A percentile compares a stretch with the other conserved stretches of the same genome.
Conservation (phyloP, 2,113 vertebrate genomes). For the Caracal caracal region DNA sequence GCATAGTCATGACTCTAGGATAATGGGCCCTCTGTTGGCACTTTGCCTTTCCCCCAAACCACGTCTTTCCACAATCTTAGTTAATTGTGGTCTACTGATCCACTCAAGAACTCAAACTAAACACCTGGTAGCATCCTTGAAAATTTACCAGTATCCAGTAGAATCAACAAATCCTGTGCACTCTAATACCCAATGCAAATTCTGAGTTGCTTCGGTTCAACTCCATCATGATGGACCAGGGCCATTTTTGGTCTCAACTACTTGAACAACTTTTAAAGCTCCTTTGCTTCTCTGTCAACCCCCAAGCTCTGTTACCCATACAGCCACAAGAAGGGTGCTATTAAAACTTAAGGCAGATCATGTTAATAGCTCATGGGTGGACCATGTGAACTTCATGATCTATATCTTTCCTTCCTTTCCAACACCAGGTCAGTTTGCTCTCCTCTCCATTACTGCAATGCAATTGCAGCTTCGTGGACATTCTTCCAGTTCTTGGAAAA, state of each 20-base stretch:
- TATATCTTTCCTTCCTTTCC: neutral
- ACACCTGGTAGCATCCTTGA: neutral
- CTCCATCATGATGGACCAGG: neutral
- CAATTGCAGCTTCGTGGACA: neutral
- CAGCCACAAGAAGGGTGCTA: neutral
- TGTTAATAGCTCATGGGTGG: neutral
- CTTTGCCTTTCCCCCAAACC: neutral
- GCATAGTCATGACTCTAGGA: neutral
- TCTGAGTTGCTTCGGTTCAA: neutral
- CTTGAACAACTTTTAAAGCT: neutral
- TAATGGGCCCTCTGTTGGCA: neutral
- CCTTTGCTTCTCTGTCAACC: neutral
- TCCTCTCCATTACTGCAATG: neutral
- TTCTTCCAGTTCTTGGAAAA: neutral
- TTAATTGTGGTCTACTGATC: neutral
- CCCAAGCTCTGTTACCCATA: neutral
- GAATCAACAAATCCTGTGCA: neutral
- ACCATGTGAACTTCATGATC: rapidly evolving
- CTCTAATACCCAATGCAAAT: neutral
- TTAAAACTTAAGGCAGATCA: neutral
- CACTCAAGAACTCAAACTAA: neutral
- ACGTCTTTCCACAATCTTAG: neutral
- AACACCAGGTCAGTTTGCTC: neutral
- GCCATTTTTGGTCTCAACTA: neutral
- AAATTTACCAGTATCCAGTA: neutral